Base-by-base conservation (phyloP, 2,113 vertebrate species). In the Rhabdornis inornatus region DNA sequence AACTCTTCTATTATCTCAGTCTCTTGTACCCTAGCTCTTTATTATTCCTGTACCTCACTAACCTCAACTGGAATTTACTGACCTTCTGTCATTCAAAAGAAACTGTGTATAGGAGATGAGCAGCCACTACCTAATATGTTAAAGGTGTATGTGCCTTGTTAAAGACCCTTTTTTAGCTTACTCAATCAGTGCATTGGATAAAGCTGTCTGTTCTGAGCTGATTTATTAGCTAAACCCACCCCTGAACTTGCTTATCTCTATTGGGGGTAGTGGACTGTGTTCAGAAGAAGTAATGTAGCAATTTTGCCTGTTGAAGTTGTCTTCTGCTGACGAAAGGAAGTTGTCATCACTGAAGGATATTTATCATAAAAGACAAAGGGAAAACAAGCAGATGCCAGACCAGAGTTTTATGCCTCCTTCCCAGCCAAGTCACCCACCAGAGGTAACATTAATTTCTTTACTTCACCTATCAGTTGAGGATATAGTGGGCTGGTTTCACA, bases 341-440 rank as follows among this genome's bases (percentile, higher is more conserved):
- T 95, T 95, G 11, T 95, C 96, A 25, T 99, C 98, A 50, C 97
- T 99, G 94, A 98, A 97, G 97, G 98, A 99, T 91, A 99, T 99
- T 96, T 99, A 99, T 95, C 97, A 98, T 89, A 98, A 96, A 97
- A 99, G 98, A 90, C 98, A 98, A 87, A 98, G 81, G 77, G 96
- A 97, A 40, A 98, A 96, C 31, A 90, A 97, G 80, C 98, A 98
- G 76, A 95, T 92, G 52, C 93, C 97, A 31, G 98, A 98, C 81
- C 98, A 98, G 97, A 98, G 35, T 97, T 97, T 89, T 95, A 92
- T 96, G 55, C 90, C 96, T 68, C 79, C 96, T 30, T 97, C 95
- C n/a, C 97, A 94, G 24, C 97, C 98, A 44, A 97, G 97, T 72
- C 98, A 98, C 65, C 98, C 98, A 3, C 98, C 98, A 79, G 98